Percentiles rank a stretch among this genome's conserved stretches.
Conservation (phyloP, 2,797 vertebrate species). For the Aphelocoma californica region DNA sequence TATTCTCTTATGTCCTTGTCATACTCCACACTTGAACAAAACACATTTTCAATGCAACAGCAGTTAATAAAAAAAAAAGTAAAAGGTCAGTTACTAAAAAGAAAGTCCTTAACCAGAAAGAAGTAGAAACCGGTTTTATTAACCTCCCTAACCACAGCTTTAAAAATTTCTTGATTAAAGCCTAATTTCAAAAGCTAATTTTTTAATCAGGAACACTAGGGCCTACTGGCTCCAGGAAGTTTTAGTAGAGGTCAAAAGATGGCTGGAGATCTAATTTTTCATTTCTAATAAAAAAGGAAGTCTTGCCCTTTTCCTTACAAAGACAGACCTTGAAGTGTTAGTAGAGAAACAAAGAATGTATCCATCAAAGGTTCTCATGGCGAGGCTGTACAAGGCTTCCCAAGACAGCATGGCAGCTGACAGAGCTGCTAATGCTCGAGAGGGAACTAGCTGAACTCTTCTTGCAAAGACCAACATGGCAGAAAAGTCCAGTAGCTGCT, state of each 20-base stretch:
- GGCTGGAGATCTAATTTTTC: constrained; percentile 33
- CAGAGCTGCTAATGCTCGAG: not conserved
- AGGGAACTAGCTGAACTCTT: not conserved
- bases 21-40: not conserved
- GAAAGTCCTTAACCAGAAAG: constrained; percentile 2
- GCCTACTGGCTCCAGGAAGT: constrained; percentile 42
- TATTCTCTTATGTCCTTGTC: not conserved
- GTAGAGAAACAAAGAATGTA: constrained; percentile 25
- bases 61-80: not conserved
- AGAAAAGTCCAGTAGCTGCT: not conserved
- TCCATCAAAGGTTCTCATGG: constrained; percentile 25
- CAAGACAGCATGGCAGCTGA: not conserved
- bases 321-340: constrained; percentile 42
- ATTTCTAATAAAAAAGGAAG: constrained; percentile 47
- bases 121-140: constrained; percentile 22
- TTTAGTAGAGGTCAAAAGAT: constrained; percentile 41
- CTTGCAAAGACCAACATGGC: not conserved
- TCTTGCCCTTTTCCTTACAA: constrained; percentile 51
- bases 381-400: not conserved
- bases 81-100: constrained; percentile 15
- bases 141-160: not conserved
- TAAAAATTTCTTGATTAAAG: constrained; percentile 35
- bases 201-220: constrained; percentile 16
- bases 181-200: constrained; percentile 40
- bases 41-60: not conserved